phyloP scores from a whole-genome alignment of 2,113 vertebrate species.

The Apus apus region DNA sequence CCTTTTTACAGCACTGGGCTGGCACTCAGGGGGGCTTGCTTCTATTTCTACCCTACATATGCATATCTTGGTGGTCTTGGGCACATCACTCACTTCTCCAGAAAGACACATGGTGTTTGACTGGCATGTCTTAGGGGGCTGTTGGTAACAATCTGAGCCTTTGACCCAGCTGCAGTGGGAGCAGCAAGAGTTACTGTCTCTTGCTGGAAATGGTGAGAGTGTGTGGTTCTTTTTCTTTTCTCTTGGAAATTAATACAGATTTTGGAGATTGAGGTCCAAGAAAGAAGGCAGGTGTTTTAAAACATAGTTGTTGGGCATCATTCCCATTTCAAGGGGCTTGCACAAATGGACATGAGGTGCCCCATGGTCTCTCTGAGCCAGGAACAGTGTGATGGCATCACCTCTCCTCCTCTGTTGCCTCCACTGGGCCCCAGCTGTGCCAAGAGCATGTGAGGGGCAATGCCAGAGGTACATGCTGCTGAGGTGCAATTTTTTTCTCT shows the following conservation, averaged over 20 bases:
- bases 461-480: not conserved
- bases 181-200: not conserved
- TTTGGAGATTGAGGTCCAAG: not conserved
- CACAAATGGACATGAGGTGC: not conserved
- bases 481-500: not conserved
- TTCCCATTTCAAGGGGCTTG: not conserved
- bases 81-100: not conserved
- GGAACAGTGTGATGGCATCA: fast-evolving
- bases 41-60: not conserved
- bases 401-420: not conserved
- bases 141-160: not conserved
- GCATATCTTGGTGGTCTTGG: not conserved
- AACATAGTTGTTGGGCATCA: not conserved
- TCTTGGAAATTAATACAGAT: not conserved
- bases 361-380: not conserved
- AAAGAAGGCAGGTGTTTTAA: not conserved
- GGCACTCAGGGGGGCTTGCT: not conserved
- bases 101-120: not conserved
- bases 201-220: not conserved
- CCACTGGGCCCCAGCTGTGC: not conserved
- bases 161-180: not conserved
- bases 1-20: not conserved
- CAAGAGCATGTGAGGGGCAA: not conserved
- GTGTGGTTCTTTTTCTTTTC: not conserved
- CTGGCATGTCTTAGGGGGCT: not conserved